Conservation (phyloP, 2,888 invertebrate genomes). For the Caenorhabditis macrosperma region DNA sequence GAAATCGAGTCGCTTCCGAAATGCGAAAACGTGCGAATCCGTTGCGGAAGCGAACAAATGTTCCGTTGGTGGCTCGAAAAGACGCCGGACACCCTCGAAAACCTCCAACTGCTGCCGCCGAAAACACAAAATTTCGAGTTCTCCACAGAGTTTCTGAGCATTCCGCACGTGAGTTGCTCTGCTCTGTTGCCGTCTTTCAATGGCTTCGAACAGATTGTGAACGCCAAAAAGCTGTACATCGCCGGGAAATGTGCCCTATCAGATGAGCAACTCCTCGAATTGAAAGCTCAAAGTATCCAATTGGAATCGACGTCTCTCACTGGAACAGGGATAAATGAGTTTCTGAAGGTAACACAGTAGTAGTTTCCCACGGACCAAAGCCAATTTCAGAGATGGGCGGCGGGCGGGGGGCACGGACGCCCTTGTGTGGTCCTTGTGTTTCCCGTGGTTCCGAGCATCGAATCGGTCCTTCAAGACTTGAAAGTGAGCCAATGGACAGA, state of each 20-base stretch:
- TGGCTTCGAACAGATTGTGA: not conserved
- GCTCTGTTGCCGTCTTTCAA: too few relatives aligned
- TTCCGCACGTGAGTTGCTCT: not conserved
- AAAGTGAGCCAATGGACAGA: not conserved
- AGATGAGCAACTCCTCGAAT: slow-evolving; percentile 12
- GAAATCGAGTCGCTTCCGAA: slow-evolving; percentile 3
- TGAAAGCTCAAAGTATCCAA: not conserved
- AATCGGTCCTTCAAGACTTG: not conserved
- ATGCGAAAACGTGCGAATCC: slow-evolving; percentile 2
- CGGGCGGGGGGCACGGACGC: not conserved
- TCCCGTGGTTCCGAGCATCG: not conserved
- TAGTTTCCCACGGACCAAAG: not conserved
- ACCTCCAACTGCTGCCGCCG: not conserved
- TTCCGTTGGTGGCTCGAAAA: slow-evolving; percentile 27
- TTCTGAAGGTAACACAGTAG: slow-evolving; percentile 5
- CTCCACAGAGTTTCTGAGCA: not conserved
- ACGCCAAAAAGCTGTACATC: not conserved
- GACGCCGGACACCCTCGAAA: not conserved
- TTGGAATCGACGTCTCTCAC: not conserved
- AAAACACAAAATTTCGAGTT: not conserved
- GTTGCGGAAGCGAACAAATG: not conserved
- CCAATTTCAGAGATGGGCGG: not conserved
- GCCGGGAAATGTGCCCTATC: not conserved
- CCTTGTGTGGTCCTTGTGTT: not conserved
- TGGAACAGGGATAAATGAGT: not conserved